phyloP scores from a whole-genome alignment of 2,113 vertebrate species.

The Setophaga coronata region DNA sequence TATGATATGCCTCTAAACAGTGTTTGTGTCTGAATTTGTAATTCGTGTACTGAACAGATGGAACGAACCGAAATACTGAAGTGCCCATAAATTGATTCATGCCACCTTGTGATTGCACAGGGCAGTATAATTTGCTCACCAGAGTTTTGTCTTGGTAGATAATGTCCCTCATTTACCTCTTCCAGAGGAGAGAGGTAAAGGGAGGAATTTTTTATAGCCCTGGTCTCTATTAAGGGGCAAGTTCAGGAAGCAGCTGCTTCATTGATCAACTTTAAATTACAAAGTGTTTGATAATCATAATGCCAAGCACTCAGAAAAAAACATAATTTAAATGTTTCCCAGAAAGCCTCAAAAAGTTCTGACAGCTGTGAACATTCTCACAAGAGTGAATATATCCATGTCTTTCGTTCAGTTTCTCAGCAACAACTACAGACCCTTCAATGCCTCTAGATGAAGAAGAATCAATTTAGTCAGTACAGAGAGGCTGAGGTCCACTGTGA shows the following conservation, averaged over 20 bases:
- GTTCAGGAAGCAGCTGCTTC: not conserved
- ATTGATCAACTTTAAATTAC: not conserved
- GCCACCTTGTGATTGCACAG: not conserved
- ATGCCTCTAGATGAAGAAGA: not conserved
- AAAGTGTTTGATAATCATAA: not conserved
- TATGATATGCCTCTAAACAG: not conserved
- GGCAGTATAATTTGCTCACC: not conserved
- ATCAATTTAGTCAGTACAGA: not conserved
- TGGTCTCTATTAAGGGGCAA: not conserved
- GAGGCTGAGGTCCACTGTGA: not conserved
- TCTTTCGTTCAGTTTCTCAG: not conserved
- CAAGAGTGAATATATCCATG: not conserved
- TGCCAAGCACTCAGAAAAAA: not conserved
- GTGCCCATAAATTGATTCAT: not conserved
- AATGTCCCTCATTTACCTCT: not conserved
- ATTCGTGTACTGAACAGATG: slow-evolving; percentile 20
- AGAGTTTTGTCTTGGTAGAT: not conserved
- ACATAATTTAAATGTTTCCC: not conserved
- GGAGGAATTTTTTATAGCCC: not conserved
- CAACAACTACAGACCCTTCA: not conserved
- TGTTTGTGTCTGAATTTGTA: not conserved
- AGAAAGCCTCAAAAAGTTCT: not conserved
- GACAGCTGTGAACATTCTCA: not conserved
- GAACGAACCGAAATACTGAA: not conserved
- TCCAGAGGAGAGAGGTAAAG: not conserved